These are phyloP conservation scores for Andrena haemorrhoa DNA, from an alignment of 2,888 invertebrate genomes.

Conservation along the genomic window DNA sequence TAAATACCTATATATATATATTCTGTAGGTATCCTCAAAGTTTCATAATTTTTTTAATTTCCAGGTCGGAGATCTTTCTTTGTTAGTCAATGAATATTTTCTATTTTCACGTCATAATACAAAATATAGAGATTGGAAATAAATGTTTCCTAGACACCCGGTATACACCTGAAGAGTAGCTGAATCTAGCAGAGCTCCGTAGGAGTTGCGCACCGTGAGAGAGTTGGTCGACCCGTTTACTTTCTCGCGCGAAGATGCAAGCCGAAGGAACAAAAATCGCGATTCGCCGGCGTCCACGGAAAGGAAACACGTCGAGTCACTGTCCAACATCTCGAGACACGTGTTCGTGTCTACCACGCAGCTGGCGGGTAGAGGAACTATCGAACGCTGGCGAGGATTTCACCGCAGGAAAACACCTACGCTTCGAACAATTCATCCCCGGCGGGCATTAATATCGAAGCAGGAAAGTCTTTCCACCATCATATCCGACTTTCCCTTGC, in stretches of 20 bases:
- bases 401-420: constrained; percentile 44
- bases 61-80: no score
- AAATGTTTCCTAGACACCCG: constrained; percentile 12
- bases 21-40: no score
- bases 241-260: constrained; percentile 66
- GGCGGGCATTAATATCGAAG: constrained; percentile 7
- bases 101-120: no score
- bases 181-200: constrained; percentile 28
- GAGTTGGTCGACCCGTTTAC: constrained; percentile 64
- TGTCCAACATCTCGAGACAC: constrained; percentile 58
- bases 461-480: constrained; percentile 25
- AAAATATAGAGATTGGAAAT: no score
- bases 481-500: constrained; percentile 45
- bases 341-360: constrained; percentile 47
- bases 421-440: constrained; percentile 28
- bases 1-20: no score
- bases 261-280: constrained; percentile 48
- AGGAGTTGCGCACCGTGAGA: constrained; percentile 66
- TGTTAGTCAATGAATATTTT: no score
- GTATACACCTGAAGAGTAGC: constrained; percentile 8
- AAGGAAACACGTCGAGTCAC: constrained; percentile 58
- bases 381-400: constrained; percentile 59
- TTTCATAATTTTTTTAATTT: no score
- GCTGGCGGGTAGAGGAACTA: constrained; percentile 35
- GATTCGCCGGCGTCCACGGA: constrained; percentile 34